These are phyloP conservation scores for Hylaeus volcanicus DNA, from an alignment of 1,140 invertebrate species.

Conservation along the genomic window DNA sequence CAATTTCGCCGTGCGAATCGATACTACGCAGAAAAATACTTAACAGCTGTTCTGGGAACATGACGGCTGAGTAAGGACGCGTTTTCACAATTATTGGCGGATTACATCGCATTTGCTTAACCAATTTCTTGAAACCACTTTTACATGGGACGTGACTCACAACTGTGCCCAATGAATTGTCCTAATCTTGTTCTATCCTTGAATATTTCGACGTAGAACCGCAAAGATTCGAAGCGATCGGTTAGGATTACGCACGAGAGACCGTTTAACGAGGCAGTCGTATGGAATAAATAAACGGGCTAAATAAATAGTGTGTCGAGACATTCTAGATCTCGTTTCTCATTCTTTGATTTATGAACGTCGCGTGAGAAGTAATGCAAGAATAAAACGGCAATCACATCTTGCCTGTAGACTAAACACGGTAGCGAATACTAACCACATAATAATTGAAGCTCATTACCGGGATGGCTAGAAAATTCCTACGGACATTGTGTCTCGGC, in stretches of 20 bases:
- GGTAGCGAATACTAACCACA: neutral
- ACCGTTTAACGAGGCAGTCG: neutral
- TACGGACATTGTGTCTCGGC: neutral
- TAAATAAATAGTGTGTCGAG: neutral
- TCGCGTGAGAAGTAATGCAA: slow-evolving; percentile 1
- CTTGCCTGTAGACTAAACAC: neutral
- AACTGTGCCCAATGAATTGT: neutral
- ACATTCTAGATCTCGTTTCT: slow-evolving; percentile 12
- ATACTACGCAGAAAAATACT: neutral
- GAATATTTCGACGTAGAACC: neutral
- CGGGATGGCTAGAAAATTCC: neutral
- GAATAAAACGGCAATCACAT: neutral
- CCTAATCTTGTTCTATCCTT: neutral
- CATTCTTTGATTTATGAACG: slow-evolving; percentile 15
- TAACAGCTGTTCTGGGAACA: neutral
- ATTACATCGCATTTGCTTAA: neutral
- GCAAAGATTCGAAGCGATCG: too few species aligned
- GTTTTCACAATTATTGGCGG: neutral
- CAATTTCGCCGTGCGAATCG: neutral
- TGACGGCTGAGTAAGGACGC: neutral
- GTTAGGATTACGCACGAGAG: neutral
- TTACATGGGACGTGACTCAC: neutral
- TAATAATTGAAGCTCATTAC: slow-evolving; percentile 12
- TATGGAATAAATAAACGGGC: neutral
- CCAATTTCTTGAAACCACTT: neutral